Evolutionary conservation across 2,797 vertebrate species (phyloP).

Genomic region (Crenuchus spilurus): DNA sequence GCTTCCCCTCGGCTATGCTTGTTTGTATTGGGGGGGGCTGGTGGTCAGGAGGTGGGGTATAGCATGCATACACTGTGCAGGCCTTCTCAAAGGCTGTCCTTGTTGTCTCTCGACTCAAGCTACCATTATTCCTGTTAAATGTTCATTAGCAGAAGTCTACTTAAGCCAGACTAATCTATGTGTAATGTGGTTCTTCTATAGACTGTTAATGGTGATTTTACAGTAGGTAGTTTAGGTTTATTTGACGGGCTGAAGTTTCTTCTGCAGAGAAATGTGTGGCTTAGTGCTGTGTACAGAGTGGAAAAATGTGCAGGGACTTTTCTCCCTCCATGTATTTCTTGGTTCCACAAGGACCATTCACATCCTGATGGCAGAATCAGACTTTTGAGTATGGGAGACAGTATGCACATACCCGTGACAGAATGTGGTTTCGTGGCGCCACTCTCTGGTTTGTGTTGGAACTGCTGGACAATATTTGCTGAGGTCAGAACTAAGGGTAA

Average conservation of each 20-base stretch:
- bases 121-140: constrained; percentile 42
- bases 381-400: constrained; percentile 44
- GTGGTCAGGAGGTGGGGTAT: constrained; percentile 44
- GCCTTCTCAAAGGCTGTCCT: constrained; percentile 70
- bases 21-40: constrained; percentile 69
- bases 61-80: constrained; percentile 61
- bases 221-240: not conserved
- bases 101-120: constrained; percentile 66
- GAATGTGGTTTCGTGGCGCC: constrained; percentile 63
- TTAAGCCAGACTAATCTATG: not conserved
- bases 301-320: constrained; percentile 52
- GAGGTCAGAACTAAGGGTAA: not conserved
- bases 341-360: constrained; percentile 86
- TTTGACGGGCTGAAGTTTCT: not conserved
- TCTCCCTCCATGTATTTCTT: constrained; percentile 84
- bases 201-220: too few species aligned
- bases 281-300: not conserved
- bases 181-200: not conserved
- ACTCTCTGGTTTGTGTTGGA: constrained; percentile 67
- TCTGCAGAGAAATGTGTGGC: not conserved
- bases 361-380: constrained; percentile 60
- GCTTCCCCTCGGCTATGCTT: constrained; percentile 62
- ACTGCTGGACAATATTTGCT: constrained; percentile 59
- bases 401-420: not conserved
- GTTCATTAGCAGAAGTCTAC: constrained; percentile 19